Conservation (phyloP, 2,888 invertebrate species). For the Acrobasis suavella region DNA sequence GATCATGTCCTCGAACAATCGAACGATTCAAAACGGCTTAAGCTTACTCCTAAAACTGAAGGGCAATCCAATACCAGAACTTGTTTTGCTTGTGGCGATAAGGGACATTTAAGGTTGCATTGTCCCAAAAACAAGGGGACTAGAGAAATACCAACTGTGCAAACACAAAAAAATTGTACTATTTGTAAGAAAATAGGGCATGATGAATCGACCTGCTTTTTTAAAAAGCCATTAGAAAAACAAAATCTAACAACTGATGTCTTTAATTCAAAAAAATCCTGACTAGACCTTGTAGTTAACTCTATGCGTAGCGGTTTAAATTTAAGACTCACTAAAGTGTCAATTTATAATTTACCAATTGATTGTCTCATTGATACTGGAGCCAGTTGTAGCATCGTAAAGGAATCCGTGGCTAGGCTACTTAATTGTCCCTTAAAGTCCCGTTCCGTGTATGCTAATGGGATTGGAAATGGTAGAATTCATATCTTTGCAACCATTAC, state of each 20-base stretch:
- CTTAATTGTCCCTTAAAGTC: constrained; percentile 26
- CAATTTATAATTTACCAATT: constrained; percentile 23
- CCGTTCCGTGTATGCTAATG: constrained; percentile 13
- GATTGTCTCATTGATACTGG: constrained; percentile 33
- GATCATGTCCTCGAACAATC: not conserved
- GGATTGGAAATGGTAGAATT: constrained; percentile 28
- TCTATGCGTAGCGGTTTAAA: constrained; percentile 11
- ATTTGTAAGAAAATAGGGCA: too few species aligned
- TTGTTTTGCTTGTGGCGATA: too few species aligned
- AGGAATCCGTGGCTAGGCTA: constrained; percentile 28
- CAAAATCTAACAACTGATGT: too few species aligned
- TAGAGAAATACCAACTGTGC: too few species aligned
- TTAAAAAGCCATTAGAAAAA: too few species aligned
- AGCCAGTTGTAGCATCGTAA: constrained; percentile 33
- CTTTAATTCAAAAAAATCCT: not conserved
- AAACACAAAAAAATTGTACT: too few species aligned
- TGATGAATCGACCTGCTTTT: too few species aligned
- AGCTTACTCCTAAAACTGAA: not conserved
- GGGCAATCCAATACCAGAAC: constrained; percentile 2
- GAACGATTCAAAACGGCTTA: not conserved
- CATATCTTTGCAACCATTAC: constrained; percentile 28
- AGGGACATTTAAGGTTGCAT: too few species aligned
- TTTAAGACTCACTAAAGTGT: constrained; percentile 24
- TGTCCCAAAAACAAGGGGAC: too few species aligned
- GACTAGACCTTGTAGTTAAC: constrained; percentile 21